Evolutionary conservation across 2,113 vertebrate genomes (phyloP), one percentile per base, ranked within the genome.

Genomic region (Apodemus speciosus): DNA sequence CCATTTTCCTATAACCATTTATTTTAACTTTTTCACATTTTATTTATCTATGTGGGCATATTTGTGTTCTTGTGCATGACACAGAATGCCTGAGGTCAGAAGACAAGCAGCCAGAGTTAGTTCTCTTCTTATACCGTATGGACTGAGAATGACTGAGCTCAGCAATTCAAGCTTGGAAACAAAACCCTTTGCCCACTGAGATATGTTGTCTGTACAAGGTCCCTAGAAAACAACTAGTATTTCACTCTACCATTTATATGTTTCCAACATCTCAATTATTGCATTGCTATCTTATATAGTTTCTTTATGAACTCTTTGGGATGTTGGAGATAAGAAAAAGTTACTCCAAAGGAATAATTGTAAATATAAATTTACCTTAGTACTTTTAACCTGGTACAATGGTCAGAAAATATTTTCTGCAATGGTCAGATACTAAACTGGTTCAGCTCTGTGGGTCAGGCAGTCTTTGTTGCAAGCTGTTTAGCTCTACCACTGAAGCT

Each of bases 251-350:
- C 3, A 62, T 91, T 94, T 88, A 68, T 27, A 73, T 81, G 11
- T 94, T 87, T 86, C 32, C n/a, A 92, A 18, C 51, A 91, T 91
- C 38, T 79, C 66, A 62, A 8, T 69, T 51, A 62, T 90, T 85
- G 20, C 16, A 62, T 88, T 88, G 20, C 20, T 21, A 49, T 38
- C 3, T 60, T 46, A 9, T 77, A 21, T 62, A 21, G 75, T 93
- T 80, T 69, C n/a, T 94, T 85, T 85, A 3, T 30, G 56, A 40
- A 1, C 51, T 90, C 21, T 90, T 90, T 77, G 32, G 30, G 18
- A 38, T 79, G 38, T 85, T 85, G 43, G n/a, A 93, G 62, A 35
- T 88, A 75, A 56, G 89, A 83, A 77, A 38, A 71, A 38, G 3
- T 40, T 93, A 38, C 83, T 83, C 32, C 40, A 46, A 91, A 83